Evolutionary conservation across 2,113 vertebrate genomes (phyloP), one percentile per base, ranked within the genome.

Genomic region (Alethe diademata): DNA sequence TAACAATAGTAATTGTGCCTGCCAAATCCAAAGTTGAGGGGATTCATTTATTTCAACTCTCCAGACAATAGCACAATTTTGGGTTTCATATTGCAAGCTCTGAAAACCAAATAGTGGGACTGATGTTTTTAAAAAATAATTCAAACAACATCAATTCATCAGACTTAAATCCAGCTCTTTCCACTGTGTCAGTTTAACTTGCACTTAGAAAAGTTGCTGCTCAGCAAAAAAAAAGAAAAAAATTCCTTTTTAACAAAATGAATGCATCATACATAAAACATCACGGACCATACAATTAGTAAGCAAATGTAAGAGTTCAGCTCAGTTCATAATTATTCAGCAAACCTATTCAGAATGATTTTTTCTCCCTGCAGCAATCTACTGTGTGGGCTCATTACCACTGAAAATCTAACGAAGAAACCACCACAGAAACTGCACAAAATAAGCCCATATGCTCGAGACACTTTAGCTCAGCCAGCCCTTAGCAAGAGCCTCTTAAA

Each of bases 301-400:
- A 93, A 96, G 96, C 87, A 97, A 97, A 96, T 78, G 87, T 93
- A 78, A 78, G 97, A 94, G 94, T 96, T 97, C 73, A 51, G 91
- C 84, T 90, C 91, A 86, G 95, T 95, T 96, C 95, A 86, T 95
- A 93, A 97, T 96, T 95, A 97, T 96, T 96, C 96, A 96, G 82
- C 95, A 96, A 94, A 83, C 88, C 95, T 95, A 82, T 90, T 97
- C 89, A 95, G 90, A 95, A 78, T 51, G 80, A 75, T 90, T 85
- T 81, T 75, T 90, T 51, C 85, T 48, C 90, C 96, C 94, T 90
- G 86, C 72, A 95, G 95, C 97, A 70, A 82, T 96, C 95, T 91
- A 96, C 90, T 85, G 60, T 64, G 93, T 47, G 33, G 94, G 90
- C 90, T 97, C 92, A 90, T 96, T 93, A 95, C 95, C 92, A 91